A percentile compares a stretch with the other conserved stretches of the same genome.
These are phyloP conservation scores for Caretta caretta DNA, from an alignment of 2,113 vertebrate species.

Conservation along the genomic window DNA sequence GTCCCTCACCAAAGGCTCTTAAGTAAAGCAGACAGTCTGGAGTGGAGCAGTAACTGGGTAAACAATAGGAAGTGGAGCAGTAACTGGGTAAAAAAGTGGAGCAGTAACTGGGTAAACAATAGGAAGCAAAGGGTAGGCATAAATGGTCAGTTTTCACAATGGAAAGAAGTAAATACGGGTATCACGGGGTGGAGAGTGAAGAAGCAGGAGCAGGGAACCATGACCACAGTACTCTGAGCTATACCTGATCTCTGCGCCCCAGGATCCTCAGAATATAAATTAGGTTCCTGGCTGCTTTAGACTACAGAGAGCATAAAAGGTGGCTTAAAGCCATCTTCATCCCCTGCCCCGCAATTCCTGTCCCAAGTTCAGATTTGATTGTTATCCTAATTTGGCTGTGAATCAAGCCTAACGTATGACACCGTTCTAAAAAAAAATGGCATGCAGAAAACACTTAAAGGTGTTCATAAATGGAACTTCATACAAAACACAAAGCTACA, in stretches of 20 bases:
- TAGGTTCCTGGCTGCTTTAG: neutral
- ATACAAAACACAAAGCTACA: neutral
- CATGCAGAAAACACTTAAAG: neutral
- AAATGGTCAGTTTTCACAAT: neutral
- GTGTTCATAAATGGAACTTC: neutral
- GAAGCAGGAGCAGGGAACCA: neutral
- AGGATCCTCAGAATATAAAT: neutral
- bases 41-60: neutral
- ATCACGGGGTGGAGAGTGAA: neutral
- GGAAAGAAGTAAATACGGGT: neutral
- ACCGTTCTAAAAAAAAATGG: neutral
- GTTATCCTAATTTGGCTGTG: neutral
- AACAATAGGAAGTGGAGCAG: too few relatives aligned
- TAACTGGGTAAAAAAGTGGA: too few relatives aligned
- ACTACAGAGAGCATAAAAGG: neutral
- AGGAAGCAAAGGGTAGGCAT: neutral
- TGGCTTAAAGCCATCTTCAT: neutral
- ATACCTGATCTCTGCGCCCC: neutral
- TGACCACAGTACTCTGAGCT: neutral
- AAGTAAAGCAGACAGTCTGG: neutral
- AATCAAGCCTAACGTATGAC: neutral
- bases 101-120: neutral
- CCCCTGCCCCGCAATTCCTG: neutral
- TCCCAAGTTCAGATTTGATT: neutral
- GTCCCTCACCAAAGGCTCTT: neutral